Conservation (phyloP, 2,797 vertebrate genomes). For the Centropyge bicolor region DNA sequence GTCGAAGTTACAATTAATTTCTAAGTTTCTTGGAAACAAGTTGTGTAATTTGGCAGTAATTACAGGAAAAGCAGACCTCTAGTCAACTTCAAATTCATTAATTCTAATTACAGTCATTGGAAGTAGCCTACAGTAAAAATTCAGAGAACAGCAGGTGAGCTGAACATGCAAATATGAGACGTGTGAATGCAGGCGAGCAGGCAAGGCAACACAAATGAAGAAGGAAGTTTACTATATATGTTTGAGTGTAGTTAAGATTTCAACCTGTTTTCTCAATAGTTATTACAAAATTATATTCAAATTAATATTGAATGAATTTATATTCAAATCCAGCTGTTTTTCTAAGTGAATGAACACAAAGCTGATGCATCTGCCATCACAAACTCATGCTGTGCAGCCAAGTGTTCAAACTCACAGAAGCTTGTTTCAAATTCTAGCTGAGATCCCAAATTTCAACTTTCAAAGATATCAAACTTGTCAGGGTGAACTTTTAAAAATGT, state of each 20-base stretch:
- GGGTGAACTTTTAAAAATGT: neutral
- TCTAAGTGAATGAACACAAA: slow-evolving; percentile 2
- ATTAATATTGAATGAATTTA: too few relatives aligned
- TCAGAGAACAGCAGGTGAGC: slow-evolving; percentile 1
- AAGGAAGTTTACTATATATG: neutral
- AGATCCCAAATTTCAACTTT: neutral
- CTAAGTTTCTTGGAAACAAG: neutral
- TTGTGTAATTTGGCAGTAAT: neutral
- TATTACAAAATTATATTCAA: neutral
- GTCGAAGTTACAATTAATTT: neutral
- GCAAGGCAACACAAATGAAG: neutral
- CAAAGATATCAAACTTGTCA: neutral
- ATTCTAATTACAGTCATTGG: slow-evolving; percentile 5
- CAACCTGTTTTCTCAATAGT: too few relatives aligned
- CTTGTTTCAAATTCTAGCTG: neutral
- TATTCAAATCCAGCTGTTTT: slow-evolving; percentile 25
- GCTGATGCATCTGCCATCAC: neutral
- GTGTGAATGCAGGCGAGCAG: neutral
- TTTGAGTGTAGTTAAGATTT: neutral
- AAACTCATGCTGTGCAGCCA: slow-evolving; percentile 8
- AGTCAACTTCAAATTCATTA: neutral
- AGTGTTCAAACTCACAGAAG: neutral
- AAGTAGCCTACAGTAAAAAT: neutral
- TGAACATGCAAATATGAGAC: neutral
- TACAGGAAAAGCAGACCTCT: neutral